Percentiles rank a stretch among this genome's conserved stretches.
phyloP scores from a whole-genome alignment of 2,113 vertebrate species.

The Nesoenas mayeri region DNA sequence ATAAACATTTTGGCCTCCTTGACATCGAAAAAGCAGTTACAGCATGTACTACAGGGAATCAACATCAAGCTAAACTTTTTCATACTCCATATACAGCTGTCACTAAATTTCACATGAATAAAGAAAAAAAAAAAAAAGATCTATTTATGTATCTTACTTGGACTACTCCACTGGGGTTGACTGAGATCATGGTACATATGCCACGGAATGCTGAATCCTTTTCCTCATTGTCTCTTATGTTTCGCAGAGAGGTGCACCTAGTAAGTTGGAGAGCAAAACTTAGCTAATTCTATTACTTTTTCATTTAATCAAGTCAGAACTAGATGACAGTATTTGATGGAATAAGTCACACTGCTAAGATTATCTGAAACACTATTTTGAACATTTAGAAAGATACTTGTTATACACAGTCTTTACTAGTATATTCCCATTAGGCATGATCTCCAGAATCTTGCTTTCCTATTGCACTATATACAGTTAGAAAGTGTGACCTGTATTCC shows the following conservation, averaged over 20 bases:
- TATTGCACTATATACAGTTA: neutral
- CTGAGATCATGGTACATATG: conserved; percentile 97
- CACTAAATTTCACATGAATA: neutral
- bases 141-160: conserved; percentile 82
- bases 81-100: neutral
- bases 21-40: neutral
- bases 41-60: neutral
- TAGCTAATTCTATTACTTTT: neutral
- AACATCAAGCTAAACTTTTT: neutral
- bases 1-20: neutral
- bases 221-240: conserved; percentile 99
- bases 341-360: conserved; percentile 66
- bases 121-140: neutral
- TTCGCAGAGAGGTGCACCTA: conserved; percentile 97
- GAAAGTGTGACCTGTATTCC: conserved; percentile 66
- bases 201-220: conserved; percentile 97
- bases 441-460: neutral
- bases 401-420: conserved; percentile 27
- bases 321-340: conserved; percentile 77
- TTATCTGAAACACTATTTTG: neutral
- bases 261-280: conserved; percentile 63
- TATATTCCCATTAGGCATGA: conserved; percentile 3
- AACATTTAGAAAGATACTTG: conserved; percentile 20
- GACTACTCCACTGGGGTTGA: conserved; percentile 95
- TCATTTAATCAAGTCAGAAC: neutral